Evolutionary conservation across 2,888 invertebrate genomes (phyloP).

Genomic region (Heliconius sara): DNA sequence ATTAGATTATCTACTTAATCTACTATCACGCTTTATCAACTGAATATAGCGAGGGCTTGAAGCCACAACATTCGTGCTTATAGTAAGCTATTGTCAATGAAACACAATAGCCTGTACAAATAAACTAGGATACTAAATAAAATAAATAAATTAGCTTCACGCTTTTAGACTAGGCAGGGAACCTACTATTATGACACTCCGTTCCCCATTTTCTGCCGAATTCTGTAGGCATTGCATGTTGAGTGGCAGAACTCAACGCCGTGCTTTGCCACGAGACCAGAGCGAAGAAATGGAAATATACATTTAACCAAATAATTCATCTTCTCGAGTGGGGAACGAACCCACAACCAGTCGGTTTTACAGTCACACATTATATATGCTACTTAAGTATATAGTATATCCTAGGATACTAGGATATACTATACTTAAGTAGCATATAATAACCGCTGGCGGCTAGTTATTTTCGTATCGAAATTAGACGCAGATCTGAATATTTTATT

Average conservation of each 20-base stretch:
- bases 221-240: background rate
- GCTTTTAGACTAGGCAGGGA: too few relatives aligned
- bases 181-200: background rate
- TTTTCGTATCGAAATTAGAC: conserved; percentile 9
- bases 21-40: background rate
- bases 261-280: background rate
- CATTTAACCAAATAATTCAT: too few relatives aligned
- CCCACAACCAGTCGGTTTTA: too few relatives aligned
- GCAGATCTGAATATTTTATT: conserved; percentile 25
- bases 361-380: too few relatives aligned
- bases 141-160: too few relatives aligned
- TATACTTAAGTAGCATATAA: background rate
- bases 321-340: too few relatives aligned
- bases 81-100: background rate
- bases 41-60: background rate
- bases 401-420: too few relatives aligned
- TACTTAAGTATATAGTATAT: too few relatives aligned
- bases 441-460: background rate
- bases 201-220: background rate
- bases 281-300: background rate
- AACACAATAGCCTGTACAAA: background rate
- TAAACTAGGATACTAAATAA: too few relatives aligned
- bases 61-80: background rate
- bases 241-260: background rate
- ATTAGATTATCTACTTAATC: background rate